Percentiles rank a stretch among this genome's conserved stretches.
Conservation (phyloP, 2,888 invertebrate genomes). For the Theretra japonica region DNA sequence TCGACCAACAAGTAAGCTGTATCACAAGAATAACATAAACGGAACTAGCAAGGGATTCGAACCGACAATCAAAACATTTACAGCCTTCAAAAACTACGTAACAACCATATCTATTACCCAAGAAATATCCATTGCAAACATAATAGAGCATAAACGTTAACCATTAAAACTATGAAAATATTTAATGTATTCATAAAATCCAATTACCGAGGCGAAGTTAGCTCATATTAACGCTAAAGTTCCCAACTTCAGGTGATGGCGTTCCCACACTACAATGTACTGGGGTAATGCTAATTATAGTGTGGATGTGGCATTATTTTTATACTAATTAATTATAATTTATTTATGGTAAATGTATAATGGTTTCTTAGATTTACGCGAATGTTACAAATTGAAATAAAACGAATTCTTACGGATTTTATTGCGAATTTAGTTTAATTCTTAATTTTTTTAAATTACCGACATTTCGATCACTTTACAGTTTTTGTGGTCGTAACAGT, state of each 20-base stretch:
- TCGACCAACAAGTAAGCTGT: no score
- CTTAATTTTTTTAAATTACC: no score
- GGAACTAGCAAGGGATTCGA: no score
- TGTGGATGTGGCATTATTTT: slow-evolving; percentile 43
- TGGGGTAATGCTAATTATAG: slow-evolving; percentile 37
- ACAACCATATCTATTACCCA: neutral
- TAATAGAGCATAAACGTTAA: neutral
- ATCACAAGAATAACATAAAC: no score
- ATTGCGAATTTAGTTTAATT: neutral
- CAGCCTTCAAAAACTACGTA: neutral
- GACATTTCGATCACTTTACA: no score
- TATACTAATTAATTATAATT: neutral
- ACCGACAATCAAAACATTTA: no score
- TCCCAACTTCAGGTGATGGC: slow-evolving; percentile 75
- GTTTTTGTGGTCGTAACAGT: no score
- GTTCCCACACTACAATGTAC: slow-evolving; percentile 68
- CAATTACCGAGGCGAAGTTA: slow-evolving; percentile 62
- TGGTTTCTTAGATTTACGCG: no score
- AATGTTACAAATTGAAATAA: no score
- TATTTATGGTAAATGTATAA: neutral
- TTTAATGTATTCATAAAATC: slow-evolving; percentile 67
- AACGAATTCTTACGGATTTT: no score
- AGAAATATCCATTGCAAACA: neutral
- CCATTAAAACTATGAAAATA: slow-evolving; percentile 45
- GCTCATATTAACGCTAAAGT: slow-evolving; percentile 66